phyloP scores from a whole-genome alignment of 2,113 vertebrate genomes.

The Cromileptes altivelis region DNA sequence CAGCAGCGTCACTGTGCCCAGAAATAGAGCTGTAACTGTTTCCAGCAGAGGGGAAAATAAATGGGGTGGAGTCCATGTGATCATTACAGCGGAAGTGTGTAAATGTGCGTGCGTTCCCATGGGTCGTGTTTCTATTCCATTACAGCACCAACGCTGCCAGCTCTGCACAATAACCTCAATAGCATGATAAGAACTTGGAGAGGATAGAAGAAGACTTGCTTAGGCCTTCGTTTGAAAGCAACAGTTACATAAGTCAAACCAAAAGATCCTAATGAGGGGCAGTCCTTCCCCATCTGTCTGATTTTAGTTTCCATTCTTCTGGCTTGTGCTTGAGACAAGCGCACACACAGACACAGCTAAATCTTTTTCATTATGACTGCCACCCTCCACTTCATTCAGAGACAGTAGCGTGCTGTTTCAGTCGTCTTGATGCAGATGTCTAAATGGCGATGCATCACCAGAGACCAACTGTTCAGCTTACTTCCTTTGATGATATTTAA shows the following conservation, averaged over 20 bases:
- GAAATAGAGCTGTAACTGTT: slow-evolving; percentile 61
- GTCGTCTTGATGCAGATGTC: slow-evolving; percentile 18
- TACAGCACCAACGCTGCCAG: slow-evolving; percentile 39
- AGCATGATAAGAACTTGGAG: slow-evolving; percentile 51
- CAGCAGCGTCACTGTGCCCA: slow-evolving; percentile 22
- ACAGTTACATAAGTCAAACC: slow-evolving; percentile 43
- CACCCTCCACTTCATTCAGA: slow-evolving; percentile 28
- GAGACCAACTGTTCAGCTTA: slow-evolving; percentile 43
- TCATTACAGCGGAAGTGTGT: slow-evolving; percentile 62
- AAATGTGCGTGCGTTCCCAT: slow-evolving; percentile 54
- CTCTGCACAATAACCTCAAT: slow-evolving; percentile 58
- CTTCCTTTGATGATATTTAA: slow-evolving; percentile 1
- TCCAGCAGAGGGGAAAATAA: slow-evolving; percentile 64
- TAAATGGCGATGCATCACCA: slow-evolving; percentile 24
- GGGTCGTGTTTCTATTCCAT: slow-evolving; percentile 65
- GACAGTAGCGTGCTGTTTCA: slow-evolving; percentile 5
- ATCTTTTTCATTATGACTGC: slow-evolving; percentile 21
- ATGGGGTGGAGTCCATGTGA: slow-evolving; percentile 53
- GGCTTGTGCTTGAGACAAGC: slow-evolving; percentile 9
- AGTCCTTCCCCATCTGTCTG: slow-evolving; percentile 31
- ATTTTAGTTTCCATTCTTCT: slow-evolving; percentile 36
- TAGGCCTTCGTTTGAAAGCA: slow-evolving; percentile 38
- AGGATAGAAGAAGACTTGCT: slow-evolving; percentile 10
- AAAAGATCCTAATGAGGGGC: slow-evolving; percentile 25
- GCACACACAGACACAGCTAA: slow-evolving; percentile 15